Percentiles rank a stretch among this genome's conserved stretches.
These are phyloP conservation scores for Brachyopa scutellaris DNA, from an alignment of 2,888 invertebrate species.

Conservation along the genomic window DNA sequence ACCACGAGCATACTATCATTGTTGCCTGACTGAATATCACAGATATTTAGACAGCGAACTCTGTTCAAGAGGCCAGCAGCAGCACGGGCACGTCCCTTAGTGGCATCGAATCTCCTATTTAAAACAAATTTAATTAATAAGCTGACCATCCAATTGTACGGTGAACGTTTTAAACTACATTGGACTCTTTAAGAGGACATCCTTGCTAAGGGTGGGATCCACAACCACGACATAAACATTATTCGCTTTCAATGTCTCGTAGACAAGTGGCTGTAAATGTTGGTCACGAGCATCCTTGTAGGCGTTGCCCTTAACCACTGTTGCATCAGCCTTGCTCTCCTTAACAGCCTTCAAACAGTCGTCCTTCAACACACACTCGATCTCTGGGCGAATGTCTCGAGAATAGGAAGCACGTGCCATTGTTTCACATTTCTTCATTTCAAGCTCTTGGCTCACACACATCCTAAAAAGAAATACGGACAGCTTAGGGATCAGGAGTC, in stretches of 20 bases:
- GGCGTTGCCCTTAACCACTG: conserved; percentile 74
- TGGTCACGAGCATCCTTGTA: conserved; percentile 76
- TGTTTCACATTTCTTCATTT: conserved; percentile 88
- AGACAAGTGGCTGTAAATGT: conserved; percentile 78
- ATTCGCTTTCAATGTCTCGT: conserved; percentile 76
- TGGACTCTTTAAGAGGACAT: conserved; percentile 76
- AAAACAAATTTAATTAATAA: too few relatives aligned
- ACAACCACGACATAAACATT: conserved; percentile 79
- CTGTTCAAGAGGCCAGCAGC: conserved; percentile 79
- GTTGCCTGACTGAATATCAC: conserved; percentile 75
- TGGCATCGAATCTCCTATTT: conserved; percentile 78
- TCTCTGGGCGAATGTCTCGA: conserved; percentile 89
- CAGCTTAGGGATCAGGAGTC: conserved; percentile 23
- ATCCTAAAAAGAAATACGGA: conserved; percentile 80
- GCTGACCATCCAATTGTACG: too few relatives aligned
- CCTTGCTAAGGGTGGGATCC: conserved; percentile 76
- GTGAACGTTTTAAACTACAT: conserved; percentile 79
- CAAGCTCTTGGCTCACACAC: conserved; percentile 87
- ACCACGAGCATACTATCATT: conserved; percentile 78
- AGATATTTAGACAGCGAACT: conserved; percentile 77
- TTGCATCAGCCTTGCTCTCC: conserved; percentile 77
- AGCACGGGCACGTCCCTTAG: conserved; percentile 77
- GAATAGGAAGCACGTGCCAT: conserved; percentile 89
- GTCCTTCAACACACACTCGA: conserved; percentile 88
- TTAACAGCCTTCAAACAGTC: conserved; percentile 80